Percentiles rank a stretch among this genome's conserved stretches.
Evolutionary conservation across 2,113 vertebrate species (phyloP).

Genomic region (Stegostoma tigrinum): DNA sequence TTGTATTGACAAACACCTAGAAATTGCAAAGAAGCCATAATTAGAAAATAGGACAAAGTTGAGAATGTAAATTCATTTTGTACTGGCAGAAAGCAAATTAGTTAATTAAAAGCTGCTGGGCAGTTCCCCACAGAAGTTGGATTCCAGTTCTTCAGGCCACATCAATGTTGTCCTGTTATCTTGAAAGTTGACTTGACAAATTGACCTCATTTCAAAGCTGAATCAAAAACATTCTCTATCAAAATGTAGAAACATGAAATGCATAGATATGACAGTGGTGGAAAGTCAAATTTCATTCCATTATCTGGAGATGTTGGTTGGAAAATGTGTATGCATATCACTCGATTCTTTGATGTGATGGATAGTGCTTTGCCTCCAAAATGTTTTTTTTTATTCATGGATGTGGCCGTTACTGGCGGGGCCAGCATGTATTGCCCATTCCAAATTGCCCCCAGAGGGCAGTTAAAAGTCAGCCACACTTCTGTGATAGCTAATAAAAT

Average conservation of each 20-base stretch:
- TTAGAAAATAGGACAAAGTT: not conserved
- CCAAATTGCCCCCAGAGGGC: too few species aligned
- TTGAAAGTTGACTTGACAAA: not conserved
- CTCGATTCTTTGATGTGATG: not conserved
- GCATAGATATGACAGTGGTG: not conserved
- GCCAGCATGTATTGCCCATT: too few species aligned
- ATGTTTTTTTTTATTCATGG: not conserved
- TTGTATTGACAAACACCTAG: not conserved
- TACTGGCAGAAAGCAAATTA: not conserved
- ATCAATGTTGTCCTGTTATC: not conserved
- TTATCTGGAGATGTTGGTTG: not conserved
- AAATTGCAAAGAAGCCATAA: not conserved
- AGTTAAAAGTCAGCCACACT: too few species aligned
- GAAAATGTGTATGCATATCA: not conserved
- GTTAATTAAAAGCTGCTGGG: not conserved
- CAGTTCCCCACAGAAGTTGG: not conserved
- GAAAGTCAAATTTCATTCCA: not conserved
- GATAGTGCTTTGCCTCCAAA: not conserved
- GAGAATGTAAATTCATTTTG: not conserved
- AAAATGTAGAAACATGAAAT: not conserved
- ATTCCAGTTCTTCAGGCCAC: not conserved
- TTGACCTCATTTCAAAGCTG: not conserved
- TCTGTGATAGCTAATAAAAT: too few species aligned
- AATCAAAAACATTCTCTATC: not conserved
- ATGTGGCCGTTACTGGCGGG: too few species aligned